These are phyloP conservation scores for Penaeus indicus DNA, from an alignment of 1,140 invertebrate species.

Conservation along the genomic window DNA sequence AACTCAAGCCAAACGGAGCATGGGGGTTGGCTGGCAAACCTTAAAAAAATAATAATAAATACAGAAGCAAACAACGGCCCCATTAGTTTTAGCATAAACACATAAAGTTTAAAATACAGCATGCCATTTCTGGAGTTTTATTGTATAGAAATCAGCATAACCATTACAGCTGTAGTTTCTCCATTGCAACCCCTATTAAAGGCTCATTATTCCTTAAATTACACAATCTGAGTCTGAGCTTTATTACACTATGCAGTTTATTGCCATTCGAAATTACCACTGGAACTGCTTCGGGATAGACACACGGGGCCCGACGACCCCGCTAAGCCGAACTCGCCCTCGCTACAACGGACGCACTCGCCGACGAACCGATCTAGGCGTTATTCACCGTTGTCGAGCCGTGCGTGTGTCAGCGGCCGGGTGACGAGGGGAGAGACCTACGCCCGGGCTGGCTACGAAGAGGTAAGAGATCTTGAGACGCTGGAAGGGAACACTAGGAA, in stretches of 20 bases:
- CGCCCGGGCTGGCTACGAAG: too few relatives aligned
- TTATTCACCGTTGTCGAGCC: background rate
- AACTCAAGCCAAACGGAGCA: too few relatives aligned
- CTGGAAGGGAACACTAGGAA: too few relatives aligned
- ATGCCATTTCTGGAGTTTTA: constrained; percentile 49
- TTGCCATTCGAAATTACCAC: constrained; percentile 43
- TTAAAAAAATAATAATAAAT: background rate
- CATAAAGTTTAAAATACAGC: constrained; percentile 60
- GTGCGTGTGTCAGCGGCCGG: too few relatives aligned
- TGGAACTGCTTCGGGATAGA: constrained; percentile 37
- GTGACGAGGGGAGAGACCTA: too few relatives aligned
- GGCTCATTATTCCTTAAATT: constrained; percentile 48
- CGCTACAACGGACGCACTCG: background rate
- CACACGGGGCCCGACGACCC: background rate
- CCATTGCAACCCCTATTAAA: constrained; percentile 45
- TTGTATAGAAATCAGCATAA: constrained; percentile 57
- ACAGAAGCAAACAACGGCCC: constrained; percentile 41
- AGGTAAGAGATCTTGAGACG: too few relatives aligned
- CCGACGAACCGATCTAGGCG: background rate
- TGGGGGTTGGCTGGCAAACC: background rate
- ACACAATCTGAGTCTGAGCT: constrained; percentile 39
- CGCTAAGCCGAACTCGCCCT: background rate
- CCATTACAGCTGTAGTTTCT: constrained; percentile 47
- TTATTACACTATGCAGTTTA: constrained; percentile 46
- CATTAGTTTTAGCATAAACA: constrained; percentile 58